phyloP scores from a whole-genome alignment of 2,797 vertebrate species.

The Oryzias sinensis region DNA sequence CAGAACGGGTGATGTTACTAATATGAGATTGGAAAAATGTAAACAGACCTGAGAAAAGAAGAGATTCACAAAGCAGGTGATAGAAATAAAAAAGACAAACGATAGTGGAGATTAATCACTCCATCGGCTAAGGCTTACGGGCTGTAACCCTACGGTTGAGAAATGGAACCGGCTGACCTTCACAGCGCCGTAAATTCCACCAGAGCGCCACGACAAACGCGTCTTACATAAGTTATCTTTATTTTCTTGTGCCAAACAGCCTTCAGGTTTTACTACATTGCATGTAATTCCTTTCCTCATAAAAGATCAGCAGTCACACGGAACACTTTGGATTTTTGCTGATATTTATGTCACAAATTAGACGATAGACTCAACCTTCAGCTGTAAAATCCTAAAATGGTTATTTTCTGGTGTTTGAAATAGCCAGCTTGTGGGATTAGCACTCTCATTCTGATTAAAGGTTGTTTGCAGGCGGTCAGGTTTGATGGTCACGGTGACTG shows the following conservation, averaged over 20 bases:
- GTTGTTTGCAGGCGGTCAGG: too few species aligned
- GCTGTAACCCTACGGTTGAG: slow-evolving; percentile 44
- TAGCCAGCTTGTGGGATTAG: too few species aligned
- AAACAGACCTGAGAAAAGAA: slow-evolving; percentile 27
- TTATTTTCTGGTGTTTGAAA: too few species aligned
- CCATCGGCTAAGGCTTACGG: slow-evolving; percentile 44
- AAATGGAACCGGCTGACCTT: slow-evolving; percentile 62
- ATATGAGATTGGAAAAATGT: neutral
- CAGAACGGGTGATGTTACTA: too few species aligned
- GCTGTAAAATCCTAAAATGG: too few species aligned
- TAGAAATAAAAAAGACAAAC: slow-evolving; percentile 40
- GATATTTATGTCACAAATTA: neutral
- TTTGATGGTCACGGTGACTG: too few species aligned
- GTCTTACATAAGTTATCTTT: slow-evolving; percentile 35
- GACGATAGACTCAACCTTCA: too few species aligned
- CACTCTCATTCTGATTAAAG: too few species aligned
- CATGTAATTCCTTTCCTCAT: neutral
- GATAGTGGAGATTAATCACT: slow-evolving; percentile 54
- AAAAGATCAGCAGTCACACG: neutral
- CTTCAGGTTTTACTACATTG: slow-evolving; percentile 20
- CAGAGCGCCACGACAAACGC: slow-evolving; percentile 33
- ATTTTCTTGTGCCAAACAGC: slow-evolving; percentile 8
- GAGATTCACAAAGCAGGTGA: slow-evolving; percentile 12
- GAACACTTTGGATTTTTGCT: neutral
- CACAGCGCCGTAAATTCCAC: slow-evolving; percentile 47